A percentile compares a stretch with the other conserved stretches of the same genome.
Evolutionary conservation across 2,797 vertebrate genomes (phyloP).

Genomic region (Miopithecus talapoin): DNA sequence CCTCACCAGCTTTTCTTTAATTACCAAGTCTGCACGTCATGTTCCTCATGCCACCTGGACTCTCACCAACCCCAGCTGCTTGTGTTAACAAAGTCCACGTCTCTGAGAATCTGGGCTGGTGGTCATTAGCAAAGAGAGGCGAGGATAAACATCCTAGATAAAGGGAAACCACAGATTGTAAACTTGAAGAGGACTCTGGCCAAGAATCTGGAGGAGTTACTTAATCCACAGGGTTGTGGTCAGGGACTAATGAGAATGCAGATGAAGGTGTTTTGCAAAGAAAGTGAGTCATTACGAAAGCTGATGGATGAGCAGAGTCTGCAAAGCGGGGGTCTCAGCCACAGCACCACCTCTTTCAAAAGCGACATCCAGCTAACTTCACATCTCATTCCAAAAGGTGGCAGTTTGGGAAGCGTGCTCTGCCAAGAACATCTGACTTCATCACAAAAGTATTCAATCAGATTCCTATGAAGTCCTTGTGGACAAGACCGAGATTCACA

Average conservation of each 20-base stretch:
- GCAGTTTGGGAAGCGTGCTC: neutral
- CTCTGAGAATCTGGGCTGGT: slow-evolving; percentile 29
- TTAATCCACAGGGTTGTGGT: neutral
- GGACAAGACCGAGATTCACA: neutral
- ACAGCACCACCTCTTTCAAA: neutral
- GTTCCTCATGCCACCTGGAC: neutral
- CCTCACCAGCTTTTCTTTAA: neutral
- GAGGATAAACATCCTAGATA: neutral
- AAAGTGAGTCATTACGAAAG: neutral
- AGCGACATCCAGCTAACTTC: neutral
- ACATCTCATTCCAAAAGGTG: neutral
- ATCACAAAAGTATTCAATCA: neutral
- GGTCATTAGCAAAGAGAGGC: neutral
- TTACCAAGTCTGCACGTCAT: neutral
- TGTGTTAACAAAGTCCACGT: neutral
- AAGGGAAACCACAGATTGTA: slow-evolving; percentile 29
- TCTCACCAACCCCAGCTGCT: neutral
- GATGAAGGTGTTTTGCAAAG: neutral
- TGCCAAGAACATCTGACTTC: neutral
- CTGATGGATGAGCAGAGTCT: neutral
- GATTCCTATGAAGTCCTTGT: neutral
- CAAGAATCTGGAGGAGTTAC: neutral
- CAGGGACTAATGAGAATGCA: neutral
- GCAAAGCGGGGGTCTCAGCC: neutral
- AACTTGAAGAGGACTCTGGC: neutral